Conservation (phyloP, 2,797 vertebrate genomes). For the Cossypha niveicapilla region DNA sequence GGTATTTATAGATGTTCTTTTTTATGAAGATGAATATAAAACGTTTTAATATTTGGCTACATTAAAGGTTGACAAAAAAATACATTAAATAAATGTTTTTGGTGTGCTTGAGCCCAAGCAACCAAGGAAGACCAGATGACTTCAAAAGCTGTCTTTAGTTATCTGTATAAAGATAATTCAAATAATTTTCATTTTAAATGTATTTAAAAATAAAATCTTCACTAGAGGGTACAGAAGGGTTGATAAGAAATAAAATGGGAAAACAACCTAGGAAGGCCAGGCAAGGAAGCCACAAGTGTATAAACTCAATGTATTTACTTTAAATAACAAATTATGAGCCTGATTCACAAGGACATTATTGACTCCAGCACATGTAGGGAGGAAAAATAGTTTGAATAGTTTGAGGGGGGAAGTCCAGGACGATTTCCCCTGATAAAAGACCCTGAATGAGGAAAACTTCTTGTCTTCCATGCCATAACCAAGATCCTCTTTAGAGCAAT, state of each 20-base stretch:
- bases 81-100: neutral
- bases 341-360: neutral
- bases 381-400: neutral
- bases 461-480: neutral
- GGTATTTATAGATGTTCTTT: neutral
- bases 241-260: neutral
- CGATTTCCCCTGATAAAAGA: neutral
- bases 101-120: neutral
- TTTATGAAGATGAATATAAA: neutral
- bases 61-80: neutral
- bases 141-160: neutral
- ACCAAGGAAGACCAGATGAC: neutral
- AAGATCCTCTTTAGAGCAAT: neutral
- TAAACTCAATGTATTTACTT: neutral
- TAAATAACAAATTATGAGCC: neutral
- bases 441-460: neutral
- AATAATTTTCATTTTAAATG: neutral
- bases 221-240: neutral
- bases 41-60: neutral
- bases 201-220: neutral
- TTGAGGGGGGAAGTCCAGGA: neutral
- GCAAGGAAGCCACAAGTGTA: neutral
- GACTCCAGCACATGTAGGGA: neutral
- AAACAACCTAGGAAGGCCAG: neutral
- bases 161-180: neutral